Base-by-base conservation (phyloP, 2,113 vertebrate genomes). In the Prietella phreatophila region DNA sequence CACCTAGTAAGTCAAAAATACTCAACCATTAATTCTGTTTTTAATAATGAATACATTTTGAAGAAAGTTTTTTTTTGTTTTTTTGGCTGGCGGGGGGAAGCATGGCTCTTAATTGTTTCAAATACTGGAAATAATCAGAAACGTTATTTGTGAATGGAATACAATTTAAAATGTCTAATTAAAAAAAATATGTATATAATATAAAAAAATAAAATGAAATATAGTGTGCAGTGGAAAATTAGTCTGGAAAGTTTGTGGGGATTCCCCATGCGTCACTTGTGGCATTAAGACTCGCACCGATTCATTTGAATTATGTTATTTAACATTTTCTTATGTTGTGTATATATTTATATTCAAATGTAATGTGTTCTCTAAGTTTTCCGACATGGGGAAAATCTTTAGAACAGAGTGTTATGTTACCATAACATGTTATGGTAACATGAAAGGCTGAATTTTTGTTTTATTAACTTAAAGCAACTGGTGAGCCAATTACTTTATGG, bases 1-100 rank as follows among this genome's bases (percentile, higher is more conserved):
- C 33, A 55, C 20, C 60, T 22, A 50, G 87, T 88, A 84, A 84
- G 87, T 88, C n/a, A 47, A 47, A 33, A 58, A 36, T n/a, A n/a
- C 47, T 47, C 27, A 11, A 63, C 1, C 5, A 22, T 50, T 86
- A 11, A 10, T 33, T 53, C 8, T 50, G 10, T 19, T 61, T 78
- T 8, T 11, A 14, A 63, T 33, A 30, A 63, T 3, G 1, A 33
- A 55, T 42, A 39, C 4, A 1, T 47, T 61, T 61, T 13, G 9
- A 39, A 39, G 39, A 39, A 39, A 39, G 39, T 39, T 8, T 47
- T 47, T 47, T 47, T 47, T 7, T 47, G 0, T 42, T 42, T 42
- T 42, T 42, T 42, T 42, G 42, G 42, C n/a, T n/a, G 6, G 0
- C 5, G 6, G 42, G 42, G 6, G 42, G 42, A 42, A 33, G 8